phyloP scores from a whole-genome alignment of 2,888 invertebrate species.

The Mythimna loreyi region DNA sequence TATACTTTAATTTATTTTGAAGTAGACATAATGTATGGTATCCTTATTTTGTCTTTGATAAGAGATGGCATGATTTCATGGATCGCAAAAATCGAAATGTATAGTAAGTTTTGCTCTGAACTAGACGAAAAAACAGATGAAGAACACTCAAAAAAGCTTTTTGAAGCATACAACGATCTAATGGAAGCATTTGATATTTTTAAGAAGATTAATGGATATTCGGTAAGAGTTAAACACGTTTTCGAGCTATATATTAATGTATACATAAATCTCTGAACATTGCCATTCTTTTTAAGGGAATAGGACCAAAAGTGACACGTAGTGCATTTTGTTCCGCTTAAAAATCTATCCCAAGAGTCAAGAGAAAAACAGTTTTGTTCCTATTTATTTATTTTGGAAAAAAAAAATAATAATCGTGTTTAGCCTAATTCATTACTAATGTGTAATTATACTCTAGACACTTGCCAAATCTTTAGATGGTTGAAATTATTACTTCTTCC shows the following conservation, averaged over 20 bases:
- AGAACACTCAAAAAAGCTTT: slow-evolving; percentile 3
- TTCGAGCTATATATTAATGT: neutral
- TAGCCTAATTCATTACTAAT: too few species aligned
- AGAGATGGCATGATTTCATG: slow-evolving; percentile 27
- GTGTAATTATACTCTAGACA: too few species aligned
- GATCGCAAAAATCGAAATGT: slow-evolving; percentile 17
- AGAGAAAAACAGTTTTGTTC: too few species aligned
- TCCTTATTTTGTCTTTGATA: slow-evolving; percentile 18
- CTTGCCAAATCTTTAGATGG: neutral
- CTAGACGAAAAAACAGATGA: slow-evolving; percentile 1
- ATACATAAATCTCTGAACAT: too few species aligned
- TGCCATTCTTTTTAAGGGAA: too few species aligned
- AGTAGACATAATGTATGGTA: slow-evolving; percentile 6
- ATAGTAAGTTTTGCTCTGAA: slow-evolving; percentile 1
- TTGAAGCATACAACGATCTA: slow-evolving; percentile 9
- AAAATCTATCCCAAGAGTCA: too few species aligned
- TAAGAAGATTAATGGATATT: slow-evolving; percentile 21
- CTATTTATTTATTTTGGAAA: too few species aligned
- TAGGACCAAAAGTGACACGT: too few species aligned
- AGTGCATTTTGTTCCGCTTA: too few species aligned
- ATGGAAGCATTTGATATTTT: slow-evolving; percentile 27
- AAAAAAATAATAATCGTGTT: too few species aligned
- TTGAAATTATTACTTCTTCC: neutral
- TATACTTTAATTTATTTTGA: slow-evolving; percentile 30
- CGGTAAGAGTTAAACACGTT: neutral